Evolutionary conservation across 64 coral and sea anemone species (phyloP), one percentile per base, ranked within the genome.

Genomic region (Porites australiensis): DNA sequence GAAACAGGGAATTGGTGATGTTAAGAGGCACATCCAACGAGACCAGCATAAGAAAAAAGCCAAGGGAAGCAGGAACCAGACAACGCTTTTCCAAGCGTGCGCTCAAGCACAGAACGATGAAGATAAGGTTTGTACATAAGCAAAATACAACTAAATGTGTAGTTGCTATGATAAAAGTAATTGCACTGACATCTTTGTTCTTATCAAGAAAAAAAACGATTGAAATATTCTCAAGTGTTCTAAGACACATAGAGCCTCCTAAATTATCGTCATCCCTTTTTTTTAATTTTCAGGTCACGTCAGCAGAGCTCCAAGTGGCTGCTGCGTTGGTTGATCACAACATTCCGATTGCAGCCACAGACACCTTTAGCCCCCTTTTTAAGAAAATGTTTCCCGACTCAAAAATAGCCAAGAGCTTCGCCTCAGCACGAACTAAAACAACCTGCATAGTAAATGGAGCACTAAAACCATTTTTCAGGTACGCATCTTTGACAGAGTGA

Each of bases 401-500:
- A 14, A 82, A 93, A 55, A 93, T 87, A 20, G 91, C 91, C 27
- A 93, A 93, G 75, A 50, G 49, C 13, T 93, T 64, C 54, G 23
- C 72, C 16, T 43, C 91, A 19, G 72, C 66, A 22, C 55, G 61
- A 64, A 93, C 91, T 12, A 93, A 93, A 64, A 78, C 82, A 47
- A 86, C 91, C 20, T 93, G 91, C 59, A 87, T 88, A 22, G 22
- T 93, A 19, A 93, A 87, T 93, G 50, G 88, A 14, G 88, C 88
- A 20, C 16, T 90, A 23, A 87, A 87, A 43, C 84, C 84, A 4
- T 87, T 72, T 50, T 87, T 87, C 67, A 87, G 70, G 70, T 76
- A 88, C 59, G 62, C 71, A 45, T 74, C 71, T 74, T 74, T 74
- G 71, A 74, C 12, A 74, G 71, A 74, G 71, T 74, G 44, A 74